These are phyloP conservation scores for Gambusia affinis DNA, from an alignment of 2,113 vertebrate species.

Conservation along the genomic window DNA sequence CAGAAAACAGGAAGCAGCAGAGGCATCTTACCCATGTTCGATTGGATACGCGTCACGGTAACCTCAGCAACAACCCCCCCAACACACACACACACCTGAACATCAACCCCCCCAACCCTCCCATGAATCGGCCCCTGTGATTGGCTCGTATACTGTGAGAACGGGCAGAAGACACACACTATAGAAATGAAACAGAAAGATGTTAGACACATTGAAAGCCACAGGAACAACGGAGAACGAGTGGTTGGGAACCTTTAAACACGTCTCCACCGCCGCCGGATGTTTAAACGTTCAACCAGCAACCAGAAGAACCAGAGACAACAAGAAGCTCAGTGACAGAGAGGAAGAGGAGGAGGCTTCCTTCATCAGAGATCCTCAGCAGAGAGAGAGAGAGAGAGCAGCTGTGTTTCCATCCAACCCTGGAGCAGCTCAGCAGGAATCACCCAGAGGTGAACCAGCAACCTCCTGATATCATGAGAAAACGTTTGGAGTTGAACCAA, in stretches of 20 bases:
- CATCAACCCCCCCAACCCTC: neutral
- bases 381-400: constrained; percentile 11
- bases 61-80: constrained; percentile 41
- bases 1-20: constrained; percentile 62
- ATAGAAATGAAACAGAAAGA: constrained; percentile 77
- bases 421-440: neutral
- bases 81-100: neutral
- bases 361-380: constrained; percentile 46
- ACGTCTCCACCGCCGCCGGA: neutral
- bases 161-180: constrained; percentile 69
- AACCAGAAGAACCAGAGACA: constrained; percentile 55
- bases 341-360: constrained; percentile 49
- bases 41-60: constrained; percentile 58
- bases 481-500: too few species aligned
- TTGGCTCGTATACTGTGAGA: constrained; percentile 53
- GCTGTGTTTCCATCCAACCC: constrained; percentile 53
- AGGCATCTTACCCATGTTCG: constrained; percentile 70
- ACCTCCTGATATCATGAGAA: too few species aligned
- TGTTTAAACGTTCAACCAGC: constrained; percentile 77
- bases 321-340: constrained; percentile 46
- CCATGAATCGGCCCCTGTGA: constrained; percentile 39
- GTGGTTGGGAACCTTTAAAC: constrained; percentile 75
- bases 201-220: constrained; percentile 79
- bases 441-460: neutral
- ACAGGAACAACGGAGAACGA: constrained; percentile 54